These are phyloP conservation scores for Polyommatus iphigenia DNA, from an alignment of 2,888 invertebrate species.

Conservation along the genomic window DNA sequence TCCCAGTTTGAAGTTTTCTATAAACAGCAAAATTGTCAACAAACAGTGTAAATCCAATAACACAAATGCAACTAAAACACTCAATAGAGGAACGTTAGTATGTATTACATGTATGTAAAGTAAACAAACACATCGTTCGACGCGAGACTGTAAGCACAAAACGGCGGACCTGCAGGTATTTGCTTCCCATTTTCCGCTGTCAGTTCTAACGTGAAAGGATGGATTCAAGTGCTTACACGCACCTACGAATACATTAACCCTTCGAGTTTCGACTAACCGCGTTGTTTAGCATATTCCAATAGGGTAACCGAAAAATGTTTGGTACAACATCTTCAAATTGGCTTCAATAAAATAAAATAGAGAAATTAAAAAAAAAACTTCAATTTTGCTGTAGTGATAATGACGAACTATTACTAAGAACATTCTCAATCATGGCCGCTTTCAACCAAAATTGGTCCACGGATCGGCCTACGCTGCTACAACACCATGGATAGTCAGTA, in stretches of 20 bases:
- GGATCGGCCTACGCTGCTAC: no score
- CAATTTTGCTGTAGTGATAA: no score
- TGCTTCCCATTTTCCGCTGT: constrained; percentile 35
- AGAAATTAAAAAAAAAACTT: no score
- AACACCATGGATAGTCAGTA: no score
- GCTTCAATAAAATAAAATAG: background rate
- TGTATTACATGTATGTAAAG: background rate
- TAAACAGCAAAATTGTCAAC: background rate
- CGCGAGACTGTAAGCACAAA: background rate
- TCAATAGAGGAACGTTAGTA: background rate
- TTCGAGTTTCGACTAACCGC: background rate
- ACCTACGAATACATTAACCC: constrained; percentile 19
- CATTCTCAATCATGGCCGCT: no score
- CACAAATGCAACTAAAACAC: background rate
- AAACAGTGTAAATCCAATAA: constrained; percentile 2
- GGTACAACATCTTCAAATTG: background rate
- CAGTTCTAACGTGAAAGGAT: constrained; percentile 24
- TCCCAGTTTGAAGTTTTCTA: background rate
- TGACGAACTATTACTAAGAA: no score
- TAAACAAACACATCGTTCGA: background rate
- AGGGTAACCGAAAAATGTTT: background rate
- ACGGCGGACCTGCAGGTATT: constrained; percentile 35
- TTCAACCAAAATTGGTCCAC: no score
- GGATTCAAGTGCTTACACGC: constrained; percentile 14
- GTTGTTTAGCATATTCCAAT: background rate